These are phyloP conservation scores for Suricata suricatta DNA, from an alignment of 2,113 vertebrate genomes.

Conservation along the genomic window DNA sequence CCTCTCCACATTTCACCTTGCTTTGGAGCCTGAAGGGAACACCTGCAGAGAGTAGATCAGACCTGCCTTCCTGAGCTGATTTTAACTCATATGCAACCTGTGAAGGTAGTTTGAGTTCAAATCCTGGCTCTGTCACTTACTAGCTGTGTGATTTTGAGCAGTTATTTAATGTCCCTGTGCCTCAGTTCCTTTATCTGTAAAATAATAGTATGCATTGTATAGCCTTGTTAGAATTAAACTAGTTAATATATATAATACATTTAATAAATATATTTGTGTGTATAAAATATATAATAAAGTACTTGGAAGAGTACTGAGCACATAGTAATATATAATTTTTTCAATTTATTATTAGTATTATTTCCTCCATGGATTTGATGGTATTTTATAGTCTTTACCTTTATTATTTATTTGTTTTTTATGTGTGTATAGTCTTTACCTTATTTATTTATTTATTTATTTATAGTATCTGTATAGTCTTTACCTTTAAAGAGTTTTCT, in stretches of 20 bases:
- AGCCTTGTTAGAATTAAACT: neutral
- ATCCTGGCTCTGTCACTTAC: neutral
- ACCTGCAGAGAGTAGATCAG: neutral
- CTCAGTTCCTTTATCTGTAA: neutral
- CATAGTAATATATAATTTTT: neutral
- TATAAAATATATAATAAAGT: neutral
- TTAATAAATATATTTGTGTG: neutral
- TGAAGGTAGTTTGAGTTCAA: neutral
- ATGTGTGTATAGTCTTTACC: no score
- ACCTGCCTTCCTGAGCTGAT: neutral
- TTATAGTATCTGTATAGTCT: neutral
- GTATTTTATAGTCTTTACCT: conserved; percentile 3
- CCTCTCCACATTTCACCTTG: neutral
- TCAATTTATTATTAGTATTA: conserved; percentile 4
- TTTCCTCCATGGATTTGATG: neutral
- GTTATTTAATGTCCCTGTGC: neutral
- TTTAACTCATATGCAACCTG: neutral
- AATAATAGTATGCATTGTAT: neutral
- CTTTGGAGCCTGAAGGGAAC: neutral
- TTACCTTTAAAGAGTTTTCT: neutral
- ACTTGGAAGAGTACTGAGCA: neutral
- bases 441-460: no score
- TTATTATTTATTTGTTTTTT: neutral
- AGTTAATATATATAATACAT: neutral
- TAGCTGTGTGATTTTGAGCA: neutral